Evolutionary conservation across 2,797 vertebrate genomes (phyloP), one percentile per base, ranked within the genome.

Genomic region (Arnoldichthys spilopterus): DNA sequence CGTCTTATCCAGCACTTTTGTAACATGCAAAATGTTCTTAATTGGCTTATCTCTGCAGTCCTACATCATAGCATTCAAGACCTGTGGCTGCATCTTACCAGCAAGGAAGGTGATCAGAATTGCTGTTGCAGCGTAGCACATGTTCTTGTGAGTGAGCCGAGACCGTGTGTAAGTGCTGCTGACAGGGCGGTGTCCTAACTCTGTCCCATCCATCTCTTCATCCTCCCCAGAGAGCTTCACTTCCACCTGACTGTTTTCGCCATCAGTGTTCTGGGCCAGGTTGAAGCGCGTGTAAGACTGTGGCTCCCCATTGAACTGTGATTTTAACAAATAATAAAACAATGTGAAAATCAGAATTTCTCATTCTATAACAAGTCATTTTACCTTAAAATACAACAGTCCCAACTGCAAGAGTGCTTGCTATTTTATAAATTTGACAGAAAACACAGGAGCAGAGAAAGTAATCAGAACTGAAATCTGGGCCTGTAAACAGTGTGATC

Each of bases 251-350:
- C 76, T 82, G 79, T 90, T 93, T 66, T 96, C 95, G 2, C 93
- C 94, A 0, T 94, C 93, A 0, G 84, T 89, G 59, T 94, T 93
- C 11, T 90, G 93, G 73, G 95, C 94, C 75, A 95, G 86, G 49
- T 94, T 95, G 87, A 99, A 98, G 66, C 95, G 93, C 0, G 95
- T 96, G 82, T 98, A 98, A 0, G 94, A 94, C 1, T 90, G 84
- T 0, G 91, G 93, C 37, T 95, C 94, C 0, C 92, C 91, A 47
- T 92, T 91, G 6, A 96, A 91, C 97, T 98, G 85, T 37, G 61
- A 63, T 9, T 8, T 30, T 16, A 77, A 77, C 80, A 59, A 62
- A 16, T 76, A 34, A 16, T 26, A 43, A 26, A 7, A 37, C 34
- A 37, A 37, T 3, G 34, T 3, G 7, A 37, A 37, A 7, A 37